phyloP scores from a whole-genome alignment of 1,140 invertebrate genomes.

The Saccostrea cuccullata region DNA sequence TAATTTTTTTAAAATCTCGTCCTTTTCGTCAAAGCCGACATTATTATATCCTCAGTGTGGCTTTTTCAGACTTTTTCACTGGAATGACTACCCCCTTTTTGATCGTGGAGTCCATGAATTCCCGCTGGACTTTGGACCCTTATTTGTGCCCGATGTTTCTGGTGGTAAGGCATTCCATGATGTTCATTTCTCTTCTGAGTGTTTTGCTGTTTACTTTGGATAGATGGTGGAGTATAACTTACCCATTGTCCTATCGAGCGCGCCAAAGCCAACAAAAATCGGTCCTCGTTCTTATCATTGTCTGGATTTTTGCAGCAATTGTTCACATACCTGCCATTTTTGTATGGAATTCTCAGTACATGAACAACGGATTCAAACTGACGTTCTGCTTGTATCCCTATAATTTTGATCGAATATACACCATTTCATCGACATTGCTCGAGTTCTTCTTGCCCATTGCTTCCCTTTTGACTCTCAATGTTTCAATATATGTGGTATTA shows the following conservation, averaged over 20 bases:
- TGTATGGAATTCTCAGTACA: slow-evolving; percentile 19
- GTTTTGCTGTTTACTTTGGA: slow-evolving; percentile 72
- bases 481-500: slow-evolving; percentile 72
- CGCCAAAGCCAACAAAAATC: slow-evolving; percentile 64
- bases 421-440: slow-evolving; percentile 61
- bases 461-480: slow-evolving; percentile 65
- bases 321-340: slow-evolving; percentile 64
- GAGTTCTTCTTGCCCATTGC: slow-evolving; percentile 68
- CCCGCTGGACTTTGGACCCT: slow-evolving; percentile 58
- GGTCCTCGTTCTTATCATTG: slow-evolving; percentile 61
- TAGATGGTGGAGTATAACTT: slow-evolving; percentile 74
- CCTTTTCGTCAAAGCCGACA: slow-evolving; percentile 69
- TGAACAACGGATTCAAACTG: background rate
- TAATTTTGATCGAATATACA: slow-evolving; percentile 57
- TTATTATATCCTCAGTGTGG: slow-evolving; percentile 71
- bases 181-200: slow-evolving; percentile 70
- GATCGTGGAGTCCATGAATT: slow-evolving; percentile 63
- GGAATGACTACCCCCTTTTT: slow-evolving; percentile 68
- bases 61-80: slow-evolving; percentile 69
- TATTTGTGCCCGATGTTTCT: slow-evolving; percentile 63
- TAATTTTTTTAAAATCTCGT: slow-evolving; percentile 67
- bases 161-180: slow-evolving; percentile 67
- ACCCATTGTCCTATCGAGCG: slow-evolving; percentile 72
- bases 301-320: slow-evolving; percentile 67
- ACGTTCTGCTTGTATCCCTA: slow-evolving; percentile 62